These are phyloP conservation scores for Micropoecilia bifurca DNA, from an alignment of 2,797 vertebrate species.

Conservation along the genomic window DNA sequence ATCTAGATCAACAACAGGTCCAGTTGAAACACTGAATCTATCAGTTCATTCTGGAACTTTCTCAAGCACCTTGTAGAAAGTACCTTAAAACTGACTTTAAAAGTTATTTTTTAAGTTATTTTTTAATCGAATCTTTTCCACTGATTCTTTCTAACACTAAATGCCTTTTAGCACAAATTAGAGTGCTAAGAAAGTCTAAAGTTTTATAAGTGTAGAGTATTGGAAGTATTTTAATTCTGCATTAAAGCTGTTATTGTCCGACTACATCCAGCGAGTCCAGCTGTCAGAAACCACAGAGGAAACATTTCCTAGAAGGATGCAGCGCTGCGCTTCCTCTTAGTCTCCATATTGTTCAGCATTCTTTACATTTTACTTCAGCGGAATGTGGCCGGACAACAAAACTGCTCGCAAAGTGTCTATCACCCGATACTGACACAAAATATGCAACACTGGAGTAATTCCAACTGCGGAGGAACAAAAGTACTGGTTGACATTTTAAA, in stretches of 20 bases:
- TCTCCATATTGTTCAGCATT: not conserved
- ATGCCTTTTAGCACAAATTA: not conserved
- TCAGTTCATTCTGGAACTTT: not conserved
- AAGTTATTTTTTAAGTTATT: not conserved
- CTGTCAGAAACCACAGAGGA: not conserved
- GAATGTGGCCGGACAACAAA: not conserved
- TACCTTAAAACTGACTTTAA: not conserved
- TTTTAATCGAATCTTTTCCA: not conserved
- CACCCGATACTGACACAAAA: not conserved
- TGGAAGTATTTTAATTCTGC: not conserved
- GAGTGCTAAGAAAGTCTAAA: not conserved
- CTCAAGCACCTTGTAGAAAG: not conserved
- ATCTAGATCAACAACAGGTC: not conserved
- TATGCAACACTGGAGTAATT: fast-evolving
- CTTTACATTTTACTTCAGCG: not conserved
- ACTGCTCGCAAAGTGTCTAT: not conserved
- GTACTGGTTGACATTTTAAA: too few relatives aligned
- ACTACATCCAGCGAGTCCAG: not conserved
- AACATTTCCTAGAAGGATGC: not conserved
- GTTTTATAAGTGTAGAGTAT: too few relatives aligned
- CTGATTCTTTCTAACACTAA: not conserved
- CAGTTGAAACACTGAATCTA: not conserved
- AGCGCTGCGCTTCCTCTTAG: not conserved
- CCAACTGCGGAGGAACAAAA: fast-evolving
- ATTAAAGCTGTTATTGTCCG: too few relatives aligned